Base-by-base conservation (phyloP, 2,888 invertebrate species). In the Myathropa florea region DNA sequence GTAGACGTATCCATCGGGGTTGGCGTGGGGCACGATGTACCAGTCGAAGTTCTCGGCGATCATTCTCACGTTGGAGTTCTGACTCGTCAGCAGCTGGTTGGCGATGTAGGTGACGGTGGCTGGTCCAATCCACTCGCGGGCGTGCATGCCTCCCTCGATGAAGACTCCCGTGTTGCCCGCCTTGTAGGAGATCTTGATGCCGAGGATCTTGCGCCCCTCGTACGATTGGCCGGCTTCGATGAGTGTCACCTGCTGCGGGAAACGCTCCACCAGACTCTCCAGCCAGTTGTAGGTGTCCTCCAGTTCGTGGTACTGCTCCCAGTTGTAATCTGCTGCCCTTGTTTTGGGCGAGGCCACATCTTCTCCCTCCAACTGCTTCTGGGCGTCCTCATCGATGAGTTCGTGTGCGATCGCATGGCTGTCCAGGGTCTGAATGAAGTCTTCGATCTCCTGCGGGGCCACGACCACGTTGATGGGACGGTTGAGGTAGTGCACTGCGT, bases 1-100 rank as follows among this genome's bases (percentile, higher is more conserved):
- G 90, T 94, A 95, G 55, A 94, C 95, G 89, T 95, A 96, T 1
- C 97, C 97, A 92, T 97, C 97, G 3, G 96, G 96, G 91, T 97
- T 97, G n/a, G 95, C 92, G 24, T 95, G 93, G 0, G 97, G 97
- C 76, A 97, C 94, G 73, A 97, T 94, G 90, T 96, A 96, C 95
- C 96, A 97, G 88, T 96, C 96, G 88, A 94, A 94, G 26, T 93
- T 93, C 63, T 94, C 92, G 0, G 94, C 93, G 0, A 95, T 93
- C 1, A 91, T 85, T 55, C 91, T 91, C 0, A 95, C 91, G 7
- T 93, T 93, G 0, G 92, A 88, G 10, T 94, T 92, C 0, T 93
- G 91, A 21, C 95, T 95, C 64, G 93, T 94, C 6, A 95, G 91
- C 2, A 96, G 90, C 89, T 96, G 94, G 85, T 95, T 94, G 7